Base-by-base conservation (phyloP, 2,113 vertebrate species). In the Heterotis niloticus region DNA sequence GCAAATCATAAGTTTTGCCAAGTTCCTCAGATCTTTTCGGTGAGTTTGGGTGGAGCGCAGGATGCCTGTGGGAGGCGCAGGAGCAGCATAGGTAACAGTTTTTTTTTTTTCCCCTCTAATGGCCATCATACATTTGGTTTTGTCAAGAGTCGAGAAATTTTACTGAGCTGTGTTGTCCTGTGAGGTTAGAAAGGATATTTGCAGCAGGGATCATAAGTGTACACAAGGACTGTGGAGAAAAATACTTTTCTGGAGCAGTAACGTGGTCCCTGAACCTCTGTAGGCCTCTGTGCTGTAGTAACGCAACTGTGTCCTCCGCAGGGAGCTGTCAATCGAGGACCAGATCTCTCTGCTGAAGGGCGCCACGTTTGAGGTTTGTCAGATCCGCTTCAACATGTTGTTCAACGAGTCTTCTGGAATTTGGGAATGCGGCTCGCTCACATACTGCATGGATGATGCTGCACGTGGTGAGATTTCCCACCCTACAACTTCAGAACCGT, bases 1-100 rank as follows among this genome's bases (percentile, higher is more conserved):
- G 85, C 91, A 91, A 17, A 59, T 93, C 79, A 93, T 93, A 82
- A 84, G 88, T 81, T 93, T 90, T 68, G 89, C 92, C 83, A 93
- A 93, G 80, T 82, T 86, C 67, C 85, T 91, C 52, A 80, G 83
- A 44, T 68, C 77, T 62, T 93, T 93, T 84, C 89, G 90, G 92
- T 93, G 81, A 77, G 81, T 77, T 0, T 14, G 12, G 10, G 5
- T 16, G 17, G 17, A 52, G 51, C 26, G 13, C 1, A 20, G 34
- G 59, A 4, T 11, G 26, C 26, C 29, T 62, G 5, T 59, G 57
- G n/a, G 9, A 0, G 14, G 10, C 13, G 51, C 10, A 10, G 57
- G 57, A 17, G 10, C 57, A 59, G 10, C 57, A n/a, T n/a, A n/a
- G n/a, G n/a, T n/a, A n/a, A n/a, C n/a, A n/a, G n/a, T n/a, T n/a